These are phyloP conservation scores for Drosophila fungiperda DNA, from an alignment of 2,888 invertebrate genomes.

Conservation along the genomic window DNA sequence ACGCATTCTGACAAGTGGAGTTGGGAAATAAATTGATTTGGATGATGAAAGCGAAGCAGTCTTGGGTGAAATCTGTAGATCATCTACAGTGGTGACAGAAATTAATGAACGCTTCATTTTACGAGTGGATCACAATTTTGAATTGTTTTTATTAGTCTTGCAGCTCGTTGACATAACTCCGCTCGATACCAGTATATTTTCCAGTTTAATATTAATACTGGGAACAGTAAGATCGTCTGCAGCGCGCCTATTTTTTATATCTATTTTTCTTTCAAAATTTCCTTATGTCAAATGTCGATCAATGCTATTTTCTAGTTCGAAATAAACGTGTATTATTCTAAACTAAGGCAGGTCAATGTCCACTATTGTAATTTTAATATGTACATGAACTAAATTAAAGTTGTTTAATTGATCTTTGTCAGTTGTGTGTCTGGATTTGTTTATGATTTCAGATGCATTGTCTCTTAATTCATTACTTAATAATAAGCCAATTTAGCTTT, in stretches of 20 bases:
- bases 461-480: neutral
- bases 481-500: slow-evolving; percentile 13
- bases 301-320: neutral
- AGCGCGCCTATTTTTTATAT: neutral
- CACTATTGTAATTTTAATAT: neutral
- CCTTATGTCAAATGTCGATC: neutral
- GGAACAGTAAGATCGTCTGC: neutral
- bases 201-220: neutral
- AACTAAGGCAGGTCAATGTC: slow-evolving; percentile 1
- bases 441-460: neutral
- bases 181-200: neutral
- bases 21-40: neutral
- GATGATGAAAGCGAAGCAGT: neutral
- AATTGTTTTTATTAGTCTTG: neutral
- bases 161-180: neutral
- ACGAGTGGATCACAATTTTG: neutral
- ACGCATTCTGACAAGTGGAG: slow-evolving; percentile 2
- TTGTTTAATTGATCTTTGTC: neutral
- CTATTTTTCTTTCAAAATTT: neutral
- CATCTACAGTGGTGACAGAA: neutral
- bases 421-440: neutral
- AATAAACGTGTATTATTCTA: neutral
- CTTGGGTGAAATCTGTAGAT: neutral
- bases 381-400: neutral
- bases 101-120: neutral